Evolutionary conservation across 2,113 vertebrate species (phyloP), one percentile per base, ranked within the genome.

Genomic region (Psittacula cyanocephala): DNA sequence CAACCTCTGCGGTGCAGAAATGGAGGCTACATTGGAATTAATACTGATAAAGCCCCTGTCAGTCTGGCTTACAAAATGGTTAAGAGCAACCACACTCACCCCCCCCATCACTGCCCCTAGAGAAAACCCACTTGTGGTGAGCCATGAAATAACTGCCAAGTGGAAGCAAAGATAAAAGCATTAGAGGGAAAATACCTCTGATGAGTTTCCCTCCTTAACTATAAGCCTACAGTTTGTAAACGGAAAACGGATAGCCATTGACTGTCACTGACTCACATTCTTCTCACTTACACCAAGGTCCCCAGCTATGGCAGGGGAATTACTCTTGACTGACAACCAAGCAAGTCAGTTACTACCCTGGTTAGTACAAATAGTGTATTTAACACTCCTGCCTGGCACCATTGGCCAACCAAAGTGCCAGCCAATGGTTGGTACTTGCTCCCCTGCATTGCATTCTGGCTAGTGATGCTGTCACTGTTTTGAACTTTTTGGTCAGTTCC

Each of bases 331-430:
- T 70, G 52, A 65, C 39, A 35, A 3, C 9, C 46, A 59, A 60
- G 50, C 13, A 44, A 86, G 23, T 0, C 2, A 70, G 50, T 80
- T 3, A 1, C 19, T n/a, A 57, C n/a, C 55, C 50, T 10, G 33
- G 13, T 39, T 33, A 43, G 44, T 24, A 60, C 29, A 50, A 72
- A 43, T 1, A 55, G 46, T 7, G 6, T 37, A 39, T 37, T 76
- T 41, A 60, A 52, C 20, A 35, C 22, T 75, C 68, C 71, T 7
- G 3, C 11, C 20, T 33, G 55, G 63, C 46, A 20, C 55, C 28
- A 22, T 1, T 2, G 1, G 19, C 46, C 0, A 1, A 31, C 16
- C 4, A 3, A 43, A 84, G 55, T 81, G 37, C 13, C 57, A 59
- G 57, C 57, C 6, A 13, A 59, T n/a, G 33, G 57, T 6, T 23